Conservation (phyloP, 2,113 vertebrate species). For the Gasterosteus aculeatus region DNA sequence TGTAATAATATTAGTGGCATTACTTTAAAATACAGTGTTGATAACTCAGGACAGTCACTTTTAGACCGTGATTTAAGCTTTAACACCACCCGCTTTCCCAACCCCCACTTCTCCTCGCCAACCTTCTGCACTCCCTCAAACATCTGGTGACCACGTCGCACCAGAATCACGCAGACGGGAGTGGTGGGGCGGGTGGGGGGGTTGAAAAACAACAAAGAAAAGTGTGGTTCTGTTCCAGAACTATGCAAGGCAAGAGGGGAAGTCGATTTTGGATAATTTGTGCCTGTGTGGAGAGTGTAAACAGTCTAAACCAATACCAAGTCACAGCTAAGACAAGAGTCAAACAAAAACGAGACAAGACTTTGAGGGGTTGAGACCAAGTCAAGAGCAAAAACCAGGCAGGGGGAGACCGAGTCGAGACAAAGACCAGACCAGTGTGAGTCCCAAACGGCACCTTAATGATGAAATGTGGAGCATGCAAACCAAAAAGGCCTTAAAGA, state of each 20-base stretch:
- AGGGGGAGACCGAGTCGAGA: background rate
- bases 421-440: background rate
- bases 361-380: background rate
- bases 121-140: conserved; percentile 1
- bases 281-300: background rate
- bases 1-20: background rate
- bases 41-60: conserved; percentile 12
- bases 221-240: background rate
- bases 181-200: background rate
- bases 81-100: background rate
- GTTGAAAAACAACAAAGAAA: conserved; percentile 1
- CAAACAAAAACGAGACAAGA: background rate
- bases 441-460: background rate
- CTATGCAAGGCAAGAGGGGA: background rate
- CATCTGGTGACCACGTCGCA: conserved; percentile 55
- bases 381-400: too few relatives aligned
- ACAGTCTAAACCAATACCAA: background rate
- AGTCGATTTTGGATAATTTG: background rate
- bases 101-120: conserved; percentile 23
- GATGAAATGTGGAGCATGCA: background rate
- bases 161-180: conserved; percentile 19
- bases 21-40: conserved; percentile 8
- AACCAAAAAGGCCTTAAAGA: background rate
- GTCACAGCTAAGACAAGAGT: background rate
- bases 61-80: conserved; percentile 25